Percentiles rank a stretch among this genome's conserved stretches.
Conservation (phyloP, 2,888 invertebrate species). For the Tuberolachnus salignus region DNA sequence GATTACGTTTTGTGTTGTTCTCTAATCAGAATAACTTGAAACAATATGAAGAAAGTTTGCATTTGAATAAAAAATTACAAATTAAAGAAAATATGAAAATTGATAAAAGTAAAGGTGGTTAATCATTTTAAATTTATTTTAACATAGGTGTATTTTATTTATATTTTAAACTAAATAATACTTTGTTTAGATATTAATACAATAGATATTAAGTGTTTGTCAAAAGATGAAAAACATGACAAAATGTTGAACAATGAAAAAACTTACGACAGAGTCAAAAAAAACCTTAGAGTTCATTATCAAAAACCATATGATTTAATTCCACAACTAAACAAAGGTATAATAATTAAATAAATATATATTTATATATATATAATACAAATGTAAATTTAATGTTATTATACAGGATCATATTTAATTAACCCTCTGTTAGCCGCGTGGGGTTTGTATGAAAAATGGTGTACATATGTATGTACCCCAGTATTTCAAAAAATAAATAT, state of each 20-base stretch:
- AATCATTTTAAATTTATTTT: constrained; percentile 16
- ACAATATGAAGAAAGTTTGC: constrained; percentile 34
- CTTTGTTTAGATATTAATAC: background rate
- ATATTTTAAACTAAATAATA: background rate
- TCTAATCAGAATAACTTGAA: constrained; percentile 35
- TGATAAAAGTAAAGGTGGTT: constrained; percentile 17
- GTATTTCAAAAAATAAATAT: no score
- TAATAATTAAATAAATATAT: constrained; percentile 12
- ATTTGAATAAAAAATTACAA: constrained; percentile 17
- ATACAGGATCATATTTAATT: no score
- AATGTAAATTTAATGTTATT: background rate
- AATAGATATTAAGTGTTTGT: background rate
- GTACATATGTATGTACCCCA: no score
- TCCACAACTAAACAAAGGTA: constrained; percentile 49
- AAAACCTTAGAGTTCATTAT: background rate
- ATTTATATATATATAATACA: background rate
- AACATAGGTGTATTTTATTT: background rate
- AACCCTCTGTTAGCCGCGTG: no score
- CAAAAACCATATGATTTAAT: constrained; percentile 19
- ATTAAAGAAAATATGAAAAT: background rate
- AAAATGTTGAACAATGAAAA: background rate
- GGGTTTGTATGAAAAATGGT: no score
- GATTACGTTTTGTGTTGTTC: background rate
- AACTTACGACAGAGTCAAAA: constrained; percentile 2
- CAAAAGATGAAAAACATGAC: background rate